Conservation (phyloP, 2,888 invertebrate species). For the Drosophila engyochracea region DNA sequence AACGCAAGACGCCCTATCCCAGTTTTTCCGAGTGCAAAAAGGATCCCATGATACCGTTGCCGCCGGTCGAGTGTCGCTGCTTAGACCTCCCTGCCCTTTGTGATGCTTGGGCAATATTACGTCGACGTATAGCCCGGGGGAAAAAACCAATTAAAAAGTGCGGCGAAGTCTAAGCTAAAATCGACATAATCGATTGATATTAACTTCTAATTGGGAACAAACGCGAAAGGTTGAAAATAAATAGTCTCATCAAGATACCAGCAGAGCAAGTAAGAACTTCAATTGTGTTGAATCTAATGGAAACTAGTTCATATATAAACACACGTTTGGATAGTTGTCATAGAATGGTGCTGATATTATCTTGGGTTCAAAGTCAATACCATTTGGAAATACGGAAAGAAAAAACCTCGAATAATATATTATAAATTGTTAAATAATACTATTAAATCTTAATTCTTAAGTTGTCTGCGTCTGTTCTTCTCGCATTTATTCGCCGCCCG, state of each 20-base stretch:
- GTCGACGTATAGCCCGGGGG: conserved; percentile 48
- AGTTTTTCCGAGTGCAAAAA: conserved; percentile 66
- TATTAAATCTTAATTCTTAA: not conserved
- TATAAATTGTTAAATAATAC: not conserved
- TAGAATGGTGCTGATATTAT: not conserved
- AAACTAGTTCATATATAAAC: not conserved
- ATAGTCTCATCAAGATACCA: not conserved
- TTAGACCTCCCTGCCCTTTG: conserved; percentile 25
- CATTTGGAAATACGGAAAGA: not conserved
- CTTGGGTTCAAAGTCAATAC: not conserved
- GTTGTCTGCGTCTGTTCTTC: not conserved
- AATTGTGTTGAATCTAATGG: not conserved
- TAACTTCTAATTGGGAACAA: not conserved
- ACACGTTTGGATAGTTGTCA: not conserved
- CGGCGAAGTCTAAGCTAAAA: conserved; percentile 50
- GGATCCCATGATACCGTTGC: conserved; percentile 2
- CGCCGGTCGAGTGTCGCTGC: conserved; percentile 56
- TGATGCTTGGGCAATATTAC: conserved; percentile 63
- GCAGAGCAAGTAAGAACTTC: not conserved
- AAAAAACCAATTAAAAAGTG: conserved; percentile 16
- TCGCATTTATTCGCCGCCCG: not conserved
- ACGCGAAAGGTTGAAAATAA: not conserved
- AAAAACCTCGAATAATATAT: not conserved
- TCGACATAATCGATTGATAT: not conserved
- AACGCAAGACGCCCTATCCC: conserved; percentile 57